Evolutionary conservation across 2,113 vertebrate genomes (phyloP).

Genomic region (Nannospalax galili): DNA sequence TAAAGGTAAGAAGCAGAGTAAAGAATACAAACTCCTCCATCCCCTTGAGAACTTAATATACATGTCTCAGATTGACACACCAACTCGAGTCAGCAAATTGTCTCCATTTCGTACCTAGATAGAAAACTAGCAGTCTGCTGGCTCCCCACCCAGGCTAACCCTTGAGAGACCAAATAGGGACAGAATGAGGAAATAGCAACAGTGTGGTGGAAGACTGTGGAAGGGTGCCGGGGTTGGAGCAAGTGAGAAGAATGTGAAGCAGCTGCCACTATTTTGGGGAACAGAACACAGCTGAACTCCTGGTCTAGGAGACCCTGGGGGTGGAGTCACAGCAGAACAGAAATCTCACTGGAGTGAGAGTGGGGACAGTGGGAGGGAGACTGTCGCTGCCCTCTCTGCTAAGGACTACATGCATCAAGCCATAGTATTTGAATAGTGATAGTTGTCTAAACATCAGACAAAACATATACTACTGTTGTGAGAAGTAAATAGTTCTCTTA

Average conservation of each 20-base stretch:
- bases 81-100: not conserved
- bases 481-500: not conserved
- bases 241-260: not conserved
- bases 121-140: too few species aligned
- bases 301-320: not conserved
- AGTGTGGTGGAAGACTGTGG: fast-evolving
- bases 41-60: not conserved
- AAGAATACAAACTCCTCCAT: not conserved
- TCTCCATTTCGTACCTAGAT: not conserved
- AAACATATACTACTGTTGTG: not conserved
- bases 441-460: not conserved
- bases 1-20: not conserved
- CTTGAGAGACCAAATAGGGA: too few species aligned
- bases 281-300: not conserved
- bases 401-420: not conserved
- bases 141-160: too few species aligned
- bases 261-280: fast-evolving
- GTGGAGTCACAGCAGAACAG: not conserved
- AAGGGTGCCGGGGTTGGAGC: not conserved
- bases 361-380: not conserved
- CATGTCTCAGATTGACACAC: not conserved
- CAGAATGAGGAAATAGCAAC: not conserved
- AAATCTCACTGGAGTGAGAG: too few species aligned
- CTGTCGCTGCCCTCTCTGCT: not conserved
- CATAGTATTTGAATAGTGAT: not conserved